Base-by-base conservation (phyloP, 2,113 vertebrate genomes). In the Tragelaphus imberbis region DNA sequence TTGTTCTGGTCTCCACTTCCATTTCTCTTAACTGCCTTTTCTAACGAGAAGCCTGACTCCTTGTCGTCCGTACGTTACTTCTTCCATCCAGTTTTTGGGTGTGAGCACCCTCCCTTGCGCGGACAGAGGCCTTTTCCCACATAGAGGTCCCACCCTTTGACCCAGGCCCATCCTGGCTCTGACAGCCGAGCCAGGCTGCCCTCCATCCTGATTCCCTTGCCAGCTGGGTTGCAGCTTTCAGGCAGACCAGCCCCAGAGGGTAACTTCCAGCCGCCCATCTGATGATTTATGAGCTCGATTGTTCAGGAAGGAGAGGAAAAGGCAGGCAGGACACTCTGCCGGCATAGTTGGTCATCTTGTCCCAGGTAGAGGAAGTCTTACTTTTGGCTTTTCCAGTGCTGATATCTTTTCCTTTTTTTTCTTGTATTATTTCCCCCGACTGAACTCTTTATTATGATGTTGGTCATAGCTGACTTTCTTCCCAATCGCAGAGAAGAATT, bases 401-500 rank as follows among this genome's bases (percentile, higher is more conserved):
- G 13, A 8, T 25, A 5, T 23, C 53, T 71, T 36, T 56, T 49
- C 2, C 7, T 40, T 71, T 36, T 59, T 94, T 59, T 92, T 9
- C 58, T 85, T 10, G 1, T 1, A 0, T n/a, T 28, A 7, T 21
- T 5, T 21, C n/a, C 30, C 36, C 15, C 16, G 68, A 40, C 7
- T 25, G 21, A 61, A 12, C 2, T 68, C 23, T 56, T 30, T 30
- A 6, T 28, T 27, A 7, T 47, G 28, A 10, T 36, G 23, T 15
- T 15, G 30, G 7, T 47, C 10, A 27, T 11, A 17, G 28, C 91
- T 27, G 51, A 10, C 19, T 47, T 33, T 71, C 61, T 16, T 84
- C 81, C 63, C 8, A 4, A 58, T 2, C 9, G 14, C 21, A 8
- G 51, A 68, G 63, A 27, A 84, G 44, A 33, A 33, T 44, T 44